These are phyloP conservation scores for Protonibea diacanthus DNA, from an alignment of 2,797 vertebrate species.

Conservation along the genomic window DNA sequence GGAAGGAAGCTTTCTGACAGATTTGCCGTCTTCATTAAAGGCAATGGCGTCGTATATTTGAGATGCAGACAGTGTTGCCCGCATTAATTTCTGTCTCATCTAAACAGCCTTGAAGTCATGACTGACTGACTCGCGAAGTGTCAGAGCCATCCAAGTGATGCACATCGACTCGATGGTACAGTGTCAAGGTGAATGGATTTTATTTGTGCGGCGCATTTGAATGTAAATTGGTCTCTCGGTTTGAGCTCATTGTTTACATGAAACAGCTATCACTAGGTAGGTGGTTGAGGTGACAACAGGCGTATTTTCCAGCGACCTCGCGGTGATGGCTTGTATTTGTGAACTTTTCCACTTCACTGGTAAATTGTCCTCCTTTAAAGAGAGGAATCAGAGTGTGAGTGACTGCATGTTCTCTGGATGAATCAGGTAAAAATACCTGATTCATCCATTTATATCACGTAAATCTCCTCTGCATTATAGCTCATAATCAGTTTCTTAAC, in stretches of 20 bases:
- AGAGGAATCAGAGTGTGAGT: not conserved
- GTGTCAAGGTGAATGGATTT: constrained; percentile 57
- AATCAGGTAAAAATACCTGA: not conserved
- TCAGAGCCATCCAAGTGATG: constrained; percentile 25
- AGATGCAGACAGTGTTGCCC: constrained; percentile 46
- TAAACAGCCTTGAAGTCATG: constrained; percentile 22
- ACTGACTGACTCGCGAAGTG: constrained; percentile 41
- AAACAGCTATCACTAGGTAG: constrained; percentile 3
- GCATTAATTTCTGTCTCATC: constrained; percentile 42
- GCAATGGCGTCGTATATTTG: constrained; percentile 37
- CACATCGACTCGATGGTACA: constrained; percentile 39
- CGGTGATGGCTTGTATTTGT: constrained; percentile 1
- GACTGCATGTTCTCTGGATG: not conserved
- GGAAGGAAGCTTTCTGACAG: constrained; percentile 64
- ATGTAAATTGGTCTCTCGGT: constrained; percentile 31
- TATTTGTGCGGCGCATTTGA: constrained; percentile 23
- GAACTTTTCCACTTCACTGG: not conserved
- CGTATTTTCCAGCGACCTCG: not conserved
- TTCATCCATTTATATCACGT: not conserved
- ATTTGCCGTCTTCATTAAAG: constrained; percentile 68
- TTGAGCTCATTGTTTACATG: constrained; percentile 3
- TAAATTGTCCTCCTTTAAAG: not conserved
- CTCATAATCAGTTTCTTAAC: constrained; percentile 12
- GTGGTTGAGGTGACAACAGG: constrained; percentile 14
- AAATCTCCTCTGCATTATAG: constrained; percentile 1